phyloP scores from a whole-genome alignment of 2,797 vertebrate genomes.

The Sebastes taczanowskii region DNA sequence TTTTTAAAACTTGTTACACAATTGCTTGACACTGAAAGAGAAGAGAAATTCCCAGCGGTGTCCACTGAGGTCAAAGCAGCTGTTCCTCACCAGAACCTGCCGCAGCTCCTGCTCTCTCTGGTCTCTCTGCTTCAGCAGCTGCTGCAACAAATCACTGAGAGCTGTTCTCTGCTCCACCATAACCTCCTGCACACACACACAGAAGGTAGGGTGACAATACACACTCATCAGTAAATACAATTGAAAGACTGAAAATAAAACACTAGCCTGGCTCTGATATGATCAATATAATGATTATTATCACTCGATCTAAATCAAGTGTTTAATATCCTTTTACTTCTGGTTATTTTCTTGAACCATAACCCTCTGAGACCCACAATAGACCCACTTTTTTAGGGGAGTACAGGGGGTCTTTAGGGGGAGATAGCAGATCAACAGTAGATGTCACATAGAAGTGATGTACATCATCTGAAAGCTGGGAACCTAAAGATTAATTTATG shows the following conservation, averaged over 20 bases:
- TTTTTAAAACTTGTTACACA: too few relatives aligned
- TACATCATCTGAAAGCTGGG: too few relatives aligned
- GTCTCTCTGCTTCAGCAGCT: slow-evolving; percentile 93
- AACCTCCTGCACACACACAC: slow-evolving; percentile 82
- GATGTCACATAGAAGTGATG: too few relatives aligned
- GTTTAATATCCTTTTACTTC: not conserved
- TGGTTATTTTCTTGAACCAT: not conserved
- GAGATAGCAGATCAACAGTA: too few relatives aligned
- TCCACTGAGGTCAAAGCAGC: not conserved
- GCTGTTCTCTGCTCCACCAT: slow-evolving; percentile 87
- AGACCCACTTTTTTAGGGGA: too few relatives aligned
- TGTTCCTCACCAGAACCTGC: slow-evolving; percentile 87
- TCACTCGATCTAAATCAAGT: not conserved
- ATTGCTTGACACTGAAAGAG: not conserved
- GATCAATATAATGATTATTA: not conserved
- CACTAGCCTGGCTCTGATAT: not conserved
- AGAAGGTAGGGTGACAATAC: not conserved
- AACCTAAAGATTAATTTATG: too few relatives aligned
- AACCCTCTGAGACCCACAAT: too few relatives aligned
- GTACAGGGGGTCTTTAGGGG: too few relatives aligned
- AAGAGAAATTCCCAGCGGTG: not conserved
- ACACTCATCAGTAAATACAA: not conserved
- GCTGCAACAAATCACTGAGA: slow-evolving; percentile 88
- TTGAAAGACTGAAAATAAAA: not conserved
- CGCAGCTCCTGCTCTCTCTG: slow-evolving; percentile 91